These are phyloP conservation scores for Leptopterna dolabrata DNA, from an alignment of 2,888 invertebrate species.

Conservation along the genomic window DNA sequence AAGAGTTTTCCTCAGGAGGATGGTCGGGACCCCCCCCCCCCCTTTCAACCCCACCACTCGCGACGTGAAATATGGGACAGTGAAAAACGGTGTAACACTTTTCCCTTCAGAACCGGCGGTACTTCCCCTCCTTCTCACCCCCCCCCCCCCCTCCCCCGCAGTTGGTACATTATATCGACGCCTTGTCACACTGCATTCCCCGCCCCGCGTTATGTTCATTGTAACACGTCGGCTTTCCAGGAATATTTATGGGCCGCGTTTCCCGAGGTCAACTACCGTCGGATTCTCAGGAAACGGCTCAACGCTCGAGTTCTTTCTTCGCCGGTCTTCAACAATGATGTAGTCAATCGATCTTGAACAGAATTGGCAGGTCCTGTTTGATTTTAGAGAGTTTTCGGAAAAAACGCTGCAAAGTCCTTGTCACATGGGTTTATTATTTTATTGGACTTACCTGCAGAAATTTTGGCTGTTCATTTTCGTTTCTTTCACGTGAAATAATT, in stretches of 20 bases:
- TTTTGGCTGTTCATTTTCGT: too few relatives aligned
- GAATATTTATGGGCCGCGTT: not conserved
- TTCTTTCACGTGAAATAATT: too few relatives aligned
- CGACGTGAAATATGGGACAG: slow-evolving; percentile 12
- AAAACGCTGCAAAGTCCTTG: too few relatives aligned
- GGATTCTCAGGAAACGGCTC: not conserved
- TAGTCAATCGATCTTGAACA: too few relatives aligned
- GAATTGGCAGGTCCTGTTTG: too few relatives aligned
- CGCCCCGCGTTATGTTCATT: not conserved
- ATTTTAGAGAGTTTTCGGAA: too few relatives aligned
- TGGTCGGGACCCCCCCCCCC: not conserved
- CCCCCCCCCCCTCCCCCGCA: not conserved
- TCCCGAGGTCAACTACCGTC: not conserved
- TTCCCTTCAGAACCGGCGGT: not conserved
- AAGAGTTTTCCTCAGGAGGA: not conserved
- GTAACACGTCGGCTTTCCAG: not conserved
- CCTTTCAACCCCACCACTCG: not conserved
- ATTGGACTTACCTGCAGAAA: too few relatives aligned
- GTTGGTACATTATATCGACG: not conserved
- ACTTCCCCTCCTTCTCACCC: not conserved
- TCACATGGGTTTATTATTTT: too few relatives aligned
- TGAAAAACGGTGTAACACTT: not conserved
- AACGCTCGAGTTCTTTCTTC: not conserved
- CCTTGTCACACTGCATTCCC: not conserved
- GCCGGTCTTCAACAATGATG: too few relatives aligned